Evolutionary conservation across 1,140 invertebrate species (phyloP), one percentile per base, ranked within the genome.

Genomic region (Drosophila rhopaloa): DNA sequence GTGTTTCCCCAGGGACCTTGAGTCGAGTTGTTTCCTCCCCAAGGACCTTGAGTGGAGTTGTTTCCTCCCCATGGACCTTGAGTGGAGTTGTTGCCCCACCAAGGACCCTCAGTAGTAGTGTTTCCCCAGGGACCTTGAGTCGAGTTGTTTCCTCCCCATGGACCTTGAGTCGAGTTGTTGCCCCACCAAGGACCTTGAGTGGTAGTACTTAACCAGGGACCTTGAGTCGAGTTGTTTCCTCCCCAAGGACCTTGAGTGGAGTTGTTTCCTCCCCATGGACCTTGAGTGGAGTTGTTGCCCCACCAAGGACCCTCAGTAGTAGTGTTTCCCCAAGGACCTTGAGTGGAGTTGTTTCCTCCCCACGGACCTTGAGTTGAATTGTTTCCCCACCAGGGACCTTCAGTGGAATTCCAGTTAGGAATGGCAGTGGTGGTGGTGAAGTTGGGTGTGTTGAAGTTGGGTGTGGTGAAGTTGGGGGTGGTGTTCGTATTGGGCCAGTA

Each of bases 401-500:
- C 16, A 16, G 16, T 16, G 0, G 16, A 16, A 16, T 59, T 78
- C 32, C 27, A 9, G 58, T 58, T 48, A 0, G 73, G 59, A 13
- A 8, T 19, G 5, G 43, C 16, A 4, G 10, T 11, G 9, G 55
- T 35, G 5, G 40, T 51, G 38, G 71, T 78, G 16, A 67, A 78
- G 16, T 41, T 44, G 10, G 76, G 58, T 9, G 76, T 79, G 13
- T 67, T 79, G 29, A 51, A 67, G 11, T 19, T 80, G 24, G 76
- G 76, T 11, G 55, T 51, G 38, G 71, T 78, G 16, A 67, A 78
- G 27, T 41, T 50, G 10, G 76, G 58, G 9, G 76, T 79, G 13
- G 73, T 73, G 8, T 73, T 79, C 32, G 60, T 73, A 10, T 19
- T 79, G 29, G 76, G 76, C 61, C 66, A 14, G 2, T 38, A 6